Evolutionary conservation across 1,140 invertebrate genomes (phyloP).

Genomic region (Ceratina calcarata): DNA sequence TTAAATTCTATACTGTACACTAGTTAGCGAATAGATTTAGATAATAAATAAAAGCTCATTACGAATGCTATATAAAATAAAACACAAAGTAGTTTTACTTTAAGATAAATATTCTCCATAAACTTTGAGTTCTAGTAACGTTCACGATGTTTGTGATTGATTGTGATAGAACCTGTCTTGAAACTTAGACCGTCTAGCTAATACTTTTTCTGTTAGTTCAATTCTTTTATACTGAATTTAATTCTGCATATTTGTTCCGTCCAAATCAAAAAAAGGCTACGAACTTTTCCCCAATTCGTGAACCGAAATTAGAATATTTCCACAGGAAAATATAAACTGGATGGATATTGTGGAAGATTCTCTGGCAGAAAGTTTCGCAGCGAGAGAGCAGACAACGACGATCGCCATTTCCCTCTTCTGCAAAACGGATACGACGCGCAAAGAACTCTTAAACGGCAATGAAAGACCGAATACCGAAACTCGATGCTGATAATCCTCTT

Average conservation of each 20-base stretch:
- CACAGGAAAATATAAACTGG: background rate
- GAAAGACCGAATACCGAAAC: slow-evolving; percentile 54
- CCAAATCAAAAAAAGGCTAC: background rate
- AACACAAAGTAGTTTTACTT: too few relatives aligned
- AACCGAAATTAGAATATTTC: background rate
- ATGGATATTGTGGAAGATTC: background rate
- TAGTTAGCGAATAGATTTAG: too few relatives aligned
- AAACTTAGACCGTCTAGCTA: too few relatives aligned
- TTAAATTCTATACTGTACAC: background rate
- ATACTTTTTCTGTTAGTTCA: too few relatives aligned
- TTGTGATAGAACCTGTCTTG: too few relatives aligned
- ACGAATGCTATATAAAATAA: too few relatives aligned
- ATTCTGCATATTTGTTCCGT: background rate
- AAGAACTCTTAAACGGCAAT: slow-evolving; percentile 61
- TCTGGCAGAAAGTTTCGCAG: slow-evolving; percentile 1
- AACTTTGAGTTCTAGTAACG: too few relatives aligned
- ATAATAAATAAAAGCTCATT: background rate
- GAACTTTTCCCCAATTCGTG: too few relatives aligned
- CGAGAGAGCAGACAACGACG: slow-evolving; percentile 9
- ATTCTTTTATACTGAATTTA: background rate
- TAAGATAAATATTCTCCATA: too few relatives aligned
- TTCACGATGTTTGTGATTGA: too few relatives aligned
- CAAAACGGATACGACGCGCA: slow-evolving; percentile 32
- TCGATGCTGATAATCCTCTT: slow-evolving; percentile 56
- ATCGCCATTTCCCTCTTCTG: slow-evolving; percentile 22